Evolutionary conservation across 2,113 vertebrate genomes (phyloP), one percentile per base, ranked within the genome.

Genomic region (Galemys pyrenaicus): DNA sequence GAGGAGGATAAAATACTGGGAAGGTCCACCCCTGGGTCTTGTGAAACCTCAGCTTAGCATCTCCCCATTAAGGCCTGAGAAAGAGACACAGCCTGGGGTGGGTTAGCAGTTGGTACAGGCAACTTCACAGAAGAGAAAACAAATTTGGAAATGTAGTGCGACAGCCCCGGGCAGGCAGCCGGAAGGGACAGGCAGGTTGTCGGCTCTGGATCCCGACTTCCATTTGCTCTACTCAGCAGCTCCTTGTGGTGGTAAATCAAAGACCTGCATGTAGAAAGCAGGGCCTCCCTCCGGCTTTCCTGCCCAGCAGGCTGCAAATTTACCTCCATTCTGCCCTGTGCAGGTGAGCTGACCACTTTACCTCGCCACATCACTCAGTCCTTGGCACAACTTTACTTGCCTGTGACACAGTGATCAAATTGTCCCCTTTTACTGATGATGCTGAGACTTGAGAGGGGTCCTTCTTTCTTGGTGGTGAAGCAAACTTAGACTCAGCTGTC

Each of bases 1-100:
- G 39, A 28, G 44, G 62, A 41, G 22, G 3, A 8, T 1, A 19
- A n/a, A 9, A 20, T 2, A 5, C 65, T 94, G 1, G 56, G 44
- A 64, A 54, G 2, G 1, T 24, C 79, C 26, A 51, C 3, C 44
- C 11, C 0, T 2, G 1, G 67, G 44, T 46, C 28, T 4, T 0
- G 13, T 6, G 62, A 89, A 37, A 15, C 51, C 85, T 54, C 46
- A 35, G 41, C 15, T 70, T 65, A 8, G 46, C 12, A 19, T n/a
- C n/a, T 51, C 41, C 58, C 73, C 77, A 78, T 9, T 49, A 49
- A 71, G 28, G 22, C 24, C 62, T 11, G 28, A 86, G 37, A 88
- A n/a, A 28, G 28, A 37, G 74, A 6, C 9, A n/a, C 39, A 78
- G 54, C 19, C 26, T 0, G 0, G 6, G 20, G 10, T 32, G 6